These are phyloP conservation scores for Lithobates sylvaticus DNA, from an alignment of 2,797 vertebrate species.

Conservation along the genomic window DNA sequence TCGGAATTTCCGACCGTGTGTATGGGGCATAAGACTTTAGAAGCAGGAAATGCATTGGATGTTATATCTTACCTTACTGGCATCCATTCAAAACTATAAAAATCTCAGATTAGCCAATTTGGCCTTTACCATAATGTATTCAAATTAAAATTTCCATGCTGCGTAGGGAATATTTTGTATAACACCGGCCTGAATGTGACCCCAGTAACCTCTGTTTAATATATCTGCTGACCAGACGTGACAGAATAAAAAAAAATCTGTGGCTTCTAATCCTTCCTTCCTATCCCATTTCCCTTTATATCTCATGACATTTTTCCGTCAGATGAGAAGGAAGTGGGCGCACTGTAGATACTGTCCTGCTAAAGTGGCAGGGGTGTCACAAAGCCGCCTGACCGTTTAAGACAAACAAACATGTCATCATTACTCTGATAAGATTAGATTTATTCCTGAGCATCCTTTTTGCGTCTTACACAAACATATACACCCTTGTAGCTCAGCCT, in stretches of 20 bases:
- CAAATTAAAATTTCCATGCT: background rate
- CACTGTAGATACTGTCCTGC: background rate
- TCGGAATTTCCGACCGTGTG: too few species aligned
- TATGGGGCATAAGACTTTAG: too few species aligned
- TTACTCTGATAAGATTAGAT: background rate
- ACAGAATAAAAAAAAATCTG: slow-evolving; percentile 12
- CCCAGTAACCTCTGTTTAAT: background rate
- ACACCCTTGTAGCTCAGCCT: background rate
- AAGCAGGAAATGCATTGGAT: too few species aligned
- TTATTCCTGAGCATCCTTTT: background rate
- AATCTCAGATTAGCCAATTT: background rate
- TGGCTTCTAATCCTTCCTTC: slow-evolving; percentile 28
- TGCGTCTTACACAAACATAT: background rate
- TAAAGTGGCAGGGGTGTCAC: background rate
- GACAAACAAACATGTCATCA: background rate
- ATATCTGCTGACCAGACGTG: slow-evolving; percentile 3
- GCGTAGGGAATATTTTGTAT: background rate
- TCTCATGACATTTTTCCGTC: too few species aligned
- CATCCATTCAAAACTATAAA: background rate
- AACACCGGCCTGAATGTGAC: background rate
- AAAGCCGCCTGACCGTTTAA: background rate
- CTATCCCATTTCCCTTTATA: background rate
- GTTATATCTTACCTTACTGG: background rate
- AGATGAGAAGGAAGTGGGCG: slow-evolving; percentile 8
- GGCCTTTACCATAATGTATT: background rate